Percentiles rank a stretch among this genome's conserved stretches.
These are phyloP conservation scores for Paramuricea clavata DNA, from an alignment of 92 coral and sea anemone genomes.

Conservation along the genomic window DNA sequence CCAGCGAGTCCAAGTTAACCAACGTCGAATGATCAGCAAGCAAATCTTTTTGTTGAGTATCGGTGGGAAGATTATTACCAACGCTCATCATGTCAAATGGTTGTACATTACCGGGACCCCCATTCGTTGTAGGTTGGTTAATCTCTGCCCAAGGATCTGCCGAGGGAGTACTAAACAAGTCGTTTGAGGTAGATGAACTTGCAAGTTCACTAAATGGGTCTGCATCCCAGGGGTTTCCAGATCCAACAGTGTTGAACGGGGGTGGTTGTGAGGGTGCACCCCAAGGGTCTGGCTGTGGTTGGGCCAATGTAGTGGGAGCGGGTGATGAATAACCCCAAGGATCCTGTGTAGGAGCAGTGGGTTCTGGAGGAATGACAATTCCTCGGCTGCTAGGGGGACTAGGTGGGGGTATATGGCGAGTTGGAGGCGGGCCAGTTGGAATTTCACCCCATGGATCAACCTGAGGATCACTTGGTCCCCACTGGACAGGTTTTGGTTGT, in stretches of 20 bases:
- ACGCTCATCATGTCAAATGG: slow-evolving; percentile 58
- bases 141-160: slow-evolving; percentile 21
- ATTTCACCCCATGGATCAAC: slow-evolving; percentile 59
- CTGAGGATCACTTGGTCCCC: slow-evolving; percentile 57
- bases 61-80: slow-evolving; percentile 43
- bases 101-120: neutral
- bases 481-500: slow-evolving; percentile 33
- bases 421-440: slow-evolving; percentile 48
- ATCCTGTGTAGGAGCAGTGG: slow-evolving; percentile 68
- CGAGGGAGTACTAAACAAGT: slow-evolving; percentile 7
- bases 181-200: slow-evolving; percentile 40
- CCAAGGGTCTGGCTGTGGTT: slow-evolving; percentile 83
- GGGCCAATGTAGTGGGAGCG: slow-evolving; percentile 60
- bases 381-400: slow-evolving; percentile 75
- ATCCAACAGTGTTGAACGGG: slow-evolving; percentile 36
- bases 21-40: slow-evolving; percentile 81
- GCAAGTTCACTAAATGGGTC: slow-evolving; percentile 74
- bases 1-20: slow-evolving; percentile 86
- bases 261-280: slow-evolving; percentile 65
- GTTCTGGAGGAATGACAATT: neutral
- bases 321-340: slow-evolving; percentile 36
- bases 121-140: slow-evolving; percentile 25
- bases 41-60: slow-evolving; percentile 63
- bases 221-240: slow-evolving; percentile 83
- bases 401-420: slow-evolving; percentile 10